Percentiles rank a stretch among this genome's conserved stretches.
Evolutionary conservation across 2,888 invertebrate species (phyloP).

Genomic region (Acronicta psi): DNA sequence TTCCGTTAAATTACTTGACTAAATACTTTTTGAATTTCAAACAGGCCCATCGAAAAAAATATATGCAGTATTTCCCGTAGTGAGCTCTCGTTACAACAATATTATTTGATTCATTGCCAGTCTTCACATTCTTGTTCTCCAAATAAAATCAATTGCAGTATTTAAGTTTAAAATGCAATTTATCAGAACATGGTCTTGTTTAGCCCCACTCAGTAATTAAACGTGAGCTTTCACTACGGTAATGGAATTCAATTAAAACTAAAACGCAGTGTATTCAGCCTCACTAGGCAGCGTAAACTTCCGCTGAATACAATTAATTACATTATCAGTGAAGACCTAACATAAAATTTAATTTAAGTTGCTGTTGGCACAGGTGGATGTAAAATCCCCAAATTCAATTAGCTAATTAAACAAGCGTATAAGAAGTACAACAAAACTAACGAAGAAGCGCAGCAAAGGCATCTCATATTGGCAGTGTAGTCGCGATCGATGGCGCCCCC

Average conservation of each 20-base stretch:
- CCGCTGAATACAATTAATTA: conserved; percentile 68
- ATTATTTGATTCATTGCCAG: conserved; percentile 10
- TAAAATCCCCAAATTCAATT: conserved; percentile 49
- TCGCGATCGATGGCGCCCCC: conserved; percentile 76
- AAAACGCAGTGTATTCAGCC: conserved; percentile 74
- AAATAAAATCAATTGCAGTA: conserved; percentile 31
- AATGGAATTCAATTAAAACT: conserved; percentile 84
- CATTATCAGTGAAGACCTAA: conserved; percentile 41
- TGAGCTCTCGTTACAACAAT: too few species aligned
- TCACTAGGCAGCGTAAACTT: conserved; percentile 72
- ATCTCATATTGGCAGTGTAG: conserved; percentile 56
- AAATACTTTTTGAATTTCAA: too few species aligned
- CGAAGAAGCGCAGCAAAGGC: conserved; percentile 42
- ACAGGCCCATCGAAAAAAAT: too few species aligned
- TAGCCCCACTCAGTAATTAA: conserved; percentile 78
- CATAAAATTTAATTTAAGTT: conserved; percentile 49
- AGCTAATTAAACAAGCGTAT: conserved; percentile 49
- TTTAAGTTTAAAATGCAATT: conserved; percentile 56
- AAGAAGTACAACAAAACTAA: conserved; percentile 50
- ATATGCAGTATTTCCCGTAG: too few species aligned
- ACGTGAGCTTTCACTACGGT: conserved; percentile 79
- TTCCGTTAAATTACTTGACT: too few species aligned
- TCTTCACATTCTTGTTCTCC: neutral
- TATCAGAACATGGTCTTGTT: conserved; percentile 60
- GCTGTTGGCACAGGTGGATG: conserved; percentile 33